These are phyloP conservation scores for Zaprionus kolodkinae DNA, from an alignment of 1,140 invertebrate genomes.

Conservation along the genomic window DNA sequence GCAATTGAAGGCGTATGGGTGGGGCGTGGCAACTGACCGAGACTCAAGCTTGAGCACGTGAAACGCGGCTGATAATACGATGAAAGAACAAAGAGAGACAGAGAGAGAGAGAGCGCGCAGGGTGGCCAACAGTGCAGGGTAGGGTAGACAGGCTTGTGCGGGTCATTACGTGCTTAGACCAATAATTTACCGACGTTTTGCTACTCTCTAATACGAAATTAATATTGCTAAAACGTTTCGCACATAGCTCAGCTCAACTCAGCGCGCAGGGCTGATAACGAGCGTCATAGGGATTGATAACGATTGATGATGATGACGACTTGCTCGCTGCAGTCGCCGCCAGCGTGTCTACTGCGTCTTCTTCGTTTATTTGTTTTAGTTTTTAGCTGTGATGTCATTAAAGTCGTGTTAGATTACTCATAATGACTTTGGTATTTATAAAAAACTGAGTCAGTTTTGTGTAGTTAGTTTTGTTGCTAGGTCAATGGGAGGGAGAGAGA, in stretches of 20 bases:
- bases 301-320: conserved; percentile 2
- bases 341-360: conserved; percentile 5
- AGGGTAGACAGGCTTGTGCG: conserved; percentile 4
- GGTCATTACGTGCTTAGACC: conserved; percentile 57
- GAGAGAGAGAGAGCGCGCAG: too few relatives aligned
- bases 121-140: too few relatives aligned
- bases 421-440: conserved; percentile 18
- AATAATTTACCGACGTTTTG: conserved; percentile 39
- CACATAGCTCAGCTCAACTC: conserved; percentile 10
- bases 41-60: conserved; percentile 54
- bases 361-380: not conserved
- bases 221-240: conserved; percentile 57
- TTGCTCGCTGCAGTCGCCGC: conserved; percentile 2
- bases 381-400: conserved; percentile 38
- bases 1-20: conserved; percentile 17
- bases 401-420: conserved; percentile 21
- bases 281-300: conserved; percentile 25
- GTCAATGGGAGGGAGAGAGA: not conserved
- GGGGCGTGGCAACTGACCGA: conserved; percentile 23
- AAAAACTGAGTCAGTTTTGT: conserved; percentile 22
- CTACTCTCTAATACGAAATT: conserved; percentile 34
- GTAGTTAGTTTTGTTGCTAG: not conserved
- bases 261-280: conserved; percentile 24
- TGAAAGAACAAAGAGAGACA: not conserved
- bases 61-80: conserved; percentile 55